These are phyloP conservation scores for Glandiceps talaboti DNA, from an alignment of 53 echinoderm and acorn worm species.

Conservation along the genomic window DNA sequence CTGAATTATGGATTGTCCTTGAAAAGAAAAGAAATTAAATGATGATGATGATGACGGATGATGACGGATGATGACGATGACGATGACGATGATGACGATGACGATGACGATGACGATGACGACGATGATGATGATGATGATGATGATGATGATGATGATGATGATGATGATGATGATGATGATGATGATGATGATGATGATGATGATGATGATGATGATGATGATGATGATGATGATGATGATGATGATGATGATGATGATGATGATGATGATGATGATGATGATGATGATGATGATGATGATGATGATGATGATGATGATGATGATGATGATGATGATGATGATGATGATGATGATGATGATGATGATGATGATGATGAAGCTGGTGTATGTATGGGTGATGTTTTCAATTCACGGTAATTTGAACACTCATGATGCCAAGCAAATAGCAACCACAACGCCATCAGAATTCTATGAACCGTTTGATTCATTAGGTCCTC, in stretches of 20 bases:
- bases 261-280: background rate
- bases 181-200: slow-evolving; percentile 3
- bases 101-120: slow-evolving; percentile 3
- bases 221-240: slow-evolving; percentile 22
- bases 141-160: slow-evolving; percentile 18
- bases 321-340: background rate
- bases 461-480: no score
- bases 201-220: slow-evolving; percentile 13
- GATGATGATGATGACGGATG: no score
- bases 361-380: background rate
- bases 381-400: background rate
- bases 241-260: slow-evolving; percentile 10
- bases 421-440: no score
- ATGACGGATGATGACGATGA: no score
- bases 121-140: slow-evolving; percentile 25
- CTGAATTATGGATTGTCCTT: no score
- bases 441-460: no score
- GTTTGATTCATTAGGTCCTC: no score
- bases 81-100: no score
- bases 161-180: slow-evolving; percentile 9
- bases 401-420: background rate
- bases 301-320: background rate
- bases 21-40: no score
- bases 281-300: background rate
- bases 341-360: background rate